Base-by-base conservation (phyloP, 2,113 vertebrate genomes). In the Vireo altiloquus region DNA sequence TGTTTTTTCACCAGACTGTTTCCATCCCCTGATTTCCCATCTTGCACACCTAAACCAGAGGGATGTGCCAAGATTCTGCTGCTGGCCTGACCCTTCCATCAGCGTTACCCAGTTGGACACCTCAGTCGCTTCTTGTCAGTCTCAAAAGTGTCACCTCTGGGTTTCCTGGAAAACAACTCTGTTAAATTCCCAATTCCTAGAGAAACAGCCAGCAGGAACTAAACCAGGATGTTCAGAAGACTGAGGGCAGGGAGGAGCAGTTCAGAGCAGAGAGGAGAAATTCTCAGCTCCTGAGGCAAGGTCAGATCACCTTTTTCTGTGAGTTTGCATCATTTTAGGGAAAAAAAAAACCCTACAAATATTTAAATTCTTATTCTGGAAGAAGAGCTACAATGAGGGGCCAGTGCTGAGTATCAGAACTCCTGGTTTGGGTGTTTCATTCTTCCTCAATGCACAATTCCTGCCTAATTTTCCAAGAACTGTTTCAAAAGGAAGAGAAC, bases 331-430 rank as follows among this genome's bases (percentile, higher is more conserved):
- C 16, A 5, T 54, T 46, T 3, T 0, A 2, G 16, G 3, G 2
- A 2, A 0, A 1, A 6, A 33, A 65, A 60, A 31, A 10, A 10
- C 12, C 2, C 24, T 24, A 56, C 7, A 16, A 25, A 25, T 11
- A 7, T 79, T 39, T 24, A 20, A 61, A 59, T 25, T 39, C 37
- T 83, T 19, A 28, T 6, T 75, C 49, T 82, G 24, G 46, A 63
- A 76, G n/a, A 39, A 85, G 6, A 74, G 70, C 60, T 50, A 47
- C 69, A 56, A 78, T 35, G 46, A 68, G 68, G 15, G 60, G 60
- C 71, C 66, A 37, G 16, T 4, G 60, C 1, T 50, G 35, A 77
- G 28, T 4, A 74, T 2, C 28, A 14, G 47, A 74, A 69, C 31
- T 83, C 76, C 50, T 21, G 28, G 42, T 64, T 54, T 74, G 15